phyloP scores from a whole-genome alignment of 1,140 invertebrate species.

The Kradibia gibbosae region DNA sequence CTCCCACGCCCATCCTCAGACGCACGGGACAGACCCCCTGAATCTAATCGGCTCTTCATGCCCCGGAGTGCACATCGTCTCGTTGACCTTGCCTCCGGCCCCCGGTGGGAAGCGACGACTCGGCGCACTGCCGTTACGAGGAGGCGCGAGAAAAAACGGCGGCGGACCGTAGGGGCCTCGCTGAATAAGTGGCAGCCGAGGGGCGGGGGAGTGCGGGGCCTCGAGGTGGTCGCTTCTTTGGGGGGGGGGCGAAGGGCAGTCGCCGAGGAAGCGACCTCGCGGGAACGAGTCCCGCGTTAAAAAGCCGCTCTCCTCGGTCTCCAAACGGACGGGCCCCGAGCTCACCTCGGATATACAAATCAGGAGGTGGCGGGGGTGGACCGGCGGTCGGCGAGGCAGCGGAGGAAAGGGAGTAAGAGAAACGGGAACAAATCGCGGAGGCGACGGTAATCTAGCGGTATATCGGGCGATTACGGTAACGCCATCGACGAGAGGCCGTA shows the following conservation, averaged over 20 bases:
- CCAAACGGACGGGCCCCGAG: neutral
- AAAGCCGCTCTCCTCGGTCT: neutral
- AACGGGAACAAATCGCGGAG: slow-evolving; percentile 66
- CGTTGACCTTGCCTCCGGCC: neutral
- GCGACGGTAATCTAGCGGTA: slow-evolving; percentile 69
- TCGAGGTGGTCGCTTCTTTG: too few species aligned
- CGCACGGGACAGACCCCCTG: neutral
- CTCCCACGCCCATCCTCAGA: neutral
- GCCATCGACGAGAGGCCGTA: slow-evolving; percentile 57
- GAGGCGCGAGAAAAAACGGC: neutral
- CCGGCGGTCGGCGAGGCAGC: slow-evolving; percentile 17
- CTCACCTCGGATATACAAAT: slow-evolving; percentile 1
- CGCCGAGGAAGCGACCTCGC: too few species aligned
- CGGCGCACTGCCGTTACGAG: neutral
- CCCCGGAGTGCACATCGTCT: neutral
- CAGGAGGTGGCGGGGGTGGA: neutral
- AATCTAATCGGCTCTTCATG: neutral
- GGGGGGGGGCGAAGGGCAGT: too few species aligned
- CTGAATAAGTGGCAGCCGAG: neutral
- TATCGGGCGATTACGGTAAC: slow-evolving; percentile 66
- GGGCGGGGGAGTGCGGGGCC: too few species aligned
- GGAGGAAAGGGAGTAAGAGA: slow-evolving; percentile 52
- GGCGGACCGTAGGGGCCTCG: neutral
- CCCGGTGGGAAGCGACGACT: neutral
- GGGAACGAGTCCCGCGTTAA: neutral